These are phyloP conservation scores for Eumeta japonica DNA, from an alignment of 1,140 invertebrate genomes.

Conservation along the genomic window DNA sequence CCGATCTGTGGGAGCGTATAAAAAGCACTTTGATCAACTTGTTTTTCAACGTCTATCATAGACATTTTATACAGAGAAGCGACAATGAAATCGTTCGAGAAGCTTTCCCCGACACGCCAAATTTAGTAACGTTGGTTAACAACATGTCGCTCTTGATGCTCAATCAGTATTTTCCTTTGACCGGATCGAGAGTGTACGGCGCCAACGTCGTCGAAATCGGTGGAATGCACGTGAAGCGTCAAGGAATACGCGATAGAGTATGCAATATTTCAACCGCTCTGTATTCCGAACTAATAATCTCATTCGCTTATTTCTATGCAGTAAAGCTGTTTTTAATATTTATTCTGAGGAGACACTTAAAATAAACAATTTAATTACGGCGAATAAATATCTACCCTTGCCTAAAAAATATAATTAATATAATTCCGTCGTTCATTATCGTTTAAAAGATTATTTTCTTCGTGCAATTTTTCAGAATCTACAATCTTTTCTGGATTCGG, in stretches of 20 bases:
- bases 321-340: too few relatives aligned
- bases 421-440: too few relatives aligned
- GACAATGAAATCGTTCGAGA: constrained; percentile 6
- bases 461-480: constrained; percentile 56
- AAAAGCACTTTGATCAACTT: constrained; percentile 34
- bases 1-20: constrained; percentile 48
- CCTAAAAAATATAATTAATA: neutral
- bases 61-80: constrained; percentile 5
- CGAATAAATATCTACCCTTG: too few relatives aligned
- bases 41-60: constrained; percentile 15
- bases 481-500: constrained; percentile 57
- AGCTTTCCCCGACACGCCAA: constrained; percentile 42
- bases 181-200: constrained; percentile 48
- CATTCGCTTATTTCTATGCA: constrained; percentile 1
- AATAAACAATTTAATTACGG: too few relatives aligned
- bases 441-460: too few relatives aligned
- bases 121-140: constrained; percentile 50
- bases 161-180: constrained; percentile 61
- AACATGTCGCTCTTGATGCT: constrained; percentile 60
- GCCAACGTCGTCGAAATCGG: constrained; percentile 63
- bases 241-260: too few relatives aligned
- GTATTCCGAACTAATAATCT: neutral
- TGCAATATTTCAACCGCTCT: too few relatives aligned
- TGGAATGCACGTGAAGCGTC: constrained; percentile 57
- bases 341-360: too few relatives aligned